A percentile compares a stretch with the other conserved stretches of the same genome.
These are phyloP conservation scores for Eidolon helvum DNA, from an alignment of 2,113 vertebrate species.

Conservation along the genomic window DNA sequence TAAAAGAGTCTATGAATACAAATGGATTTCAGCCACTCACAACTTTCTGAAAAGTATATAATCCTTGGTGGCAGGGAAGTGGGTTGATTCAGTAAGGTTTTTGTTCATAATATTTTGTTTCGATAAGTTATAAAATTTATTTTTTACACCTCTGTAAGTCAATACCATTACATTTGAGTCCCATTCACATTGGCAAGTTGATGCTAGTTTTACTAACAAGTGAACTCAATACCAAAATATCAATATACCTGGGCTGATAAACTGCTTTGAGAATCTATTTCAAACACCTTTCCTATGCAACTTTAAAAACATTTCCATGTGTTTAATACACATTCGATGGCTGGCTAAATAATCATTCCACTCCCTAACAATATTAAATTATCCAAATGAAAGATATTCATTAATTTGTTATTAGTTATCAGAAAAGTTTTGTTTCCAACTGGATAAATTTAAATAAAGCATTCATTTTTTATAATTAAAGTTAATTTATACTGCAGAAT, in stretches of 20 bases:
- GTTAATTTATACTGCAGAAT: background rate
- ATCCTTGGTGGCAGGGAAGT: background rate
- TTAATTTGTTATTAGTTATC: background rate
- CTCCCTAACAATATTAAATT: background rate
- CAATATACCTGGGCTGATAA: background rate
- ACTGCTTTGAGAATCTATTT: background rate
- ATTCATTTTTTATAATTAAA: background rate
- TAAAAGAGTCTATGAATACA: background rate
- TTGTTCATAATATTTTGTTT: background rate
- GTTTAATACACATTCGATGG: background rate
- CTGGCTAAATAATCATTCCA: background rate
- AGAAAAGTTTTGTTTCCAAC: slow-evolving; percentile 27
- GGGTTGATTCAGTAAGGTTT: background rate
- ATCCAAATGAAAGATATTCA: background rate
- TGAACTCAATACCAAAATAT: background rate
- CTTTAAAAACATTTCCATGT: background rate
- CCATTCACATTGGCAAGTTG: background rate
- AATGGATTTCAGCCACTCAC: background rate
- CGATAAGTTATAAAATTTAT: background rate
- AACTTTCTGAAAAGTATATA: background rate
- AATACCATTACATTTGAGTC: background rate
- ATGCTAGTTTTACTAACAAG: background rate
- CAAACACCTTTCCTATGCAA: background rate
- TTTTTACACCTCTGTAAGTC: background rate
- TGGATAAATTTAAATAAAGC: background rate